Evolutionary conservation across 2,888 invertebrate species (phyloP), one percentile per base, ranked within the genome.

Genomic region (Cheilosia vernalis): DNA sequence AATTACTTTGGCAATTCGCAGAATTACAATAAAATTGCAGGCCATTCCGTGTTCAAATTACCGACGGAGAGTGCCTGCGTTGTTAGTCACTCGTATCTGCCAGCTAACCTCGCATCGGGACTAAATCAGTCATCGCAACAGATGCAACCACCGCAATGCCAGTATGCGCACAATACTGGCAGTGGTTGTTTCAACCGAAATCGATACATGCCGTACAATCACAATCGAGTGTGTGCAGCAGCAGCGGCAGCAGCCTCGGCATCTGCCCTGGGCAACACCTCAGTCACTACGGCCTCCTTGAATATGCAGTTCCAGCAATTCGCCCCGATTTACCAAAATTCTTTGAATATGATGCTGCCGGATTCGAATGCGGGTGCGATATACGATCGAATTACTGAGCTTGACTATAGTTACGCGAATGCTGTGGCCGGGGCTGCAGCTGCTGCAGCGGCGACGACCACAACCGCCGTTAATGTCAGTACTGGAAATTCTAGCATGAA

Each of bases 171-270:
- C 69, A 76, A 72, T 47, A 80, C 33, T 37, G 64, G 80, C n/a
- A 78, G 78, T 33, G 88, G 89, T 4, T 89, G 89, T 74, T 90
- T 88, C 53, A 89, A 89, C 82, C 89, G 91, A 44, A 91, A 90
- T 79, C 91, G 92, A n/a, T 92, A 91, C 60, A 90, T 90, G 89
- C 91, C 91, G 9, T 92, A 92, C 67, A 91, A 89, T 83, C 90
- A 90, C 5, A 90, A 89, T 85, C 89, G 90, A 0, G 86, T 87
- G 17, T 89, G 88, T 73, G 88, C 89, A 4, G 88, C 90, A 10
- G 88, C 88, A 24, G 88, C 88, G 4, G 87, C 88, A 21, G 60
- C 77, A 2, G 80, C 87, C 13, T 81, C 88, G 5, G 81, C 87
- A 4, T 86, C 83, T 1, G 84, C 88, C 73, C 49, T 87, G 82